Evolutionary conservation across 2,797 vertebrate genomes (phyloP), one percentile per base, ranked within the genome.

Genomic region (Xyrichtys novacula): DNA sequence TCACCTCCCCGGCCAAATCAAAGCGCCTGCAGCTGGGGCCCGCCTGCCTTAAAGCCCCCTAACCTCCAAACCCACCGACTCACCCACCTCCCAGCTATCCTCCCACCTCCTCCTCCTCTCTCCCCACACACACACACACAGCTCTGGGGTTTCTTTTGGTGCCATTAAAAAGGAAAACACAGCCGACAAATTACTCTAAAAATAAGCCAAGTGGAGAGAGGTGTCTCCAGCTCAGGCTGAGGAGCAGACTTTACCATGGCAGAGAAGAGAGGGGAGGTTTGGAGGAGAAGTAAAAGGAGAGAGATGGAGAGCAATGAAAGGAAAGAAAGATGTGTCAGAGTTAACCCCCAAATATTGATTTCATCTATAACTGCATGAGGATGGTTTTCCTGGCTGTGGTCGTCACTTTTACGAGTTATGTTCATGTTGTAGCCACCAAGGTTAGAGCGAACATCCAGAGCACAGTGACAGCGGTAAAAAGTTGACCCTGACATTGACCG

Each of bases 21-120:
- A 93, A 94, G 91, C 62, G 59, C 79, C 86, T 80, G 81, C 91
- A 92, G 91, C 90, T 90, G 92, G 87, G 84, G 84, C 85, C 79
- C 85, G 76, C 84, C 90, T 83, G 79, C 88, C 81, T 85, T 68
- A 57, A 53, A 71, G 74, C 66, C 80, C 85, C 65, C 71, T 73
- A 47, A 71, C 74, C 81, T 74, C 67, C 63, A 77, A 69, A 64
- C 68, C 46, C 58, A 19, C 52, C 57, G 6, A 57, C 65, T 23
- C 22, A 46, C 22, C 62, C 74, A 23, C 43, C 20, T 23, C 43
- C 20, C 44, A 26, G 12, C 65, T 50, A 26, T n/a, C 59, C 39
- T 19, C n/a, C n/a, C n/a, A n/a, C n/a, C 19, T n/a, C 19, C 34
- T 12, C 34, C 32, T 36, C 32, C 64, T 52, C 55, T 28, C 46